Evolutionary conservation across 2,113 vertebrate species (phyloP).

Genomic region (Pteropus alecto): DNA sequence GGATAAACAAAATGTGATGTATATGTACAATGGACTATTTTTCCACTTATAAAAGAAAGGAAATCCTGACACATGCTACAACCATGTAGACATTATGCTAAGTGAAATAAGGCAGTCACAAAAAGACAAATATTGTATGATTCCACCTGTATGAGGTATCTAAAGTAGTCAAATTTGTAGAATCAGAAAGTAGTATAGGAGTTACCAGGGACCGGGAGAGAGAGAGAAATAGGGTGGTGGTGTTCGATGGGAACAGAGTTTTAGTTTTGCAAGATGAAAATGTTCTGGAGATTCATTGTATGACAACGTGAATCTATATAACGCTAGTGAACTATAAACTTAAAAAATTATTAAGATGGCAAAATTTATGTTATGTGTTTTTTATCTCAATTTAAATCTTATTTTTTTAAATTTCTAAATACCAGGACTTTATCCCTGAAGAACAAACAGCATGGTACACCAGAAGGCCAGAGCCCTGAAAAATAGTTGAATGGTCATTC

Average conservation of each 20-base stretch:
- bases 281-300: background rate
- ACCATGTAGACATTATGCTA: background rate
- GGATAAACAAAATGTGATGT: background rate
- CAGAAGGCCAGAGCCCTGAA: background rate
- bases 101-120: background rate
- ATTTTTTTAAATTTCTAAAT: background rate
- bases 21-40: background rate
- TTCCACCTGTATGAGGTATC: background rate
- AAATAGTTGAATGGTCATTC: background rate
- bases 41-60: background rate
- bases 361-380: background rate
- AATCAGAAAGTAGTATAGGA: background rate
- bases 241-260: background rate
- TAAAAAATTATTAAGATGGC: background rate
- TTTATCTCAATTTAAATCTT: background rate
- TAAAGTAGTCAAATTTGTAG: background rate
- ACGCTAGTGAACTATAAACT: background rate
- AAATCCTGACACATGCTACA: background rate
- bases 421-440: background rate
- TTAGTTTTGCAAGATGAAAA: background rate
- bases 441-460: background rate
- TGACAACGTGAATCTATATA: background rate
- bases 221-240: background rate
- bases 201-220: background rate
- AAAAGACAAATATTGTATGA: background rate